These are phyloP conservation scores for Philhelius pedissequus DNA, from an alignment of 2,888 invertebrate species.

Conservation along the genomic window DNA sequence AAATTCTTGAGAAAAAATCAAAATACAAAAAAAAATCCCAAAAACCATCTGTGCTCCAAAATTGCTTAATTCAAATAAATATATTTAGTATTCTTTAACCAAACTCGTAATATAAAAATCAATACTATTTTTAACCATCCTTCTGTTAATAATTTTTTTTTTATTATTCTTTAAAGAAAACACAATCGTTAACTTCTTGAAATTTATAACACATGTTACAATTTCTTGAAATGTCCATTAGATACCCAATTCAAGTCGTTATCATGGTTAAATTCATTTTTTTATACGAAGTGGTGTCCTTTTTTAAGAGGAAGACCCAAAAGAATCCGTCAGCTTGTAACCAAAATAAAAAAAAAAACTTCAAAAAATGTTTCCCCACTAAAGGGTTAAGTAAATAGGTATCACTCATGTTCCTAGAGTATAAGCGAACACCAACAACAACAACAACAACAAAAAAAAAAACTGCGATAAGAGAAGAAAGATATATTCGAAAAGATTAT, in stretches of 20 bases:
- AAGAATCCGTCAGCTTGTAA: slow-evolving; percentile 56
- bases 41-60: neutral
- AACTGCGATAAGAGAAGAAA: slow-evolving; percentile 8
- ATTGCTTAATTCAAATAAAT: neutral
- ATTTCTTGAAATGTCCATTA: slow-evolving; percentile 49
- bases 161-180: neutral
- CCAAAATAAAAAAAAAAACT: slow-evolving; percentile 1
- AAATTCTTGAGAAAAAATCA: neutral
- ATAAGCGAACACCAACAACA: neutral
- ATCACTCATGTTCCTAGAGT: slow-evolving; percentile 2
- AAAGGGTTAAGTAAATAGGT: slow-evolving; percentile 24
- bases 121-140: neutral
- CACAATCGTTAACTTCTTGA: slow-evolving; percentile 15
- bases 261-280: slow-evolving; percentile 45
- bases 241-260: slow-evolving; percentile 18
- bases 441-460: neutral
- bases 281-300: neutral
- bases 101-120: neutral
- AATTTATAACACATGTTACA: slow-evolving; percentile 58
- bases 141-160: neutral
- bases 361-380: slow-evolving; percentile 24
- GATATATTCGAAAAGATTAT: slow-evolving; percentile 46
- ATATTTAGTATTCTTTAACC: neutral
- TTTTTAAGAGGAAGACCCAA: neutral
- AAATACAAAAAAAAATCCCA: neutral